Evolutionary conservation across 2,113 vertebrate species (phyloP), one percentile per base, ranked within the genome.

Genomic region (Vidua chalybeata): DNA sequence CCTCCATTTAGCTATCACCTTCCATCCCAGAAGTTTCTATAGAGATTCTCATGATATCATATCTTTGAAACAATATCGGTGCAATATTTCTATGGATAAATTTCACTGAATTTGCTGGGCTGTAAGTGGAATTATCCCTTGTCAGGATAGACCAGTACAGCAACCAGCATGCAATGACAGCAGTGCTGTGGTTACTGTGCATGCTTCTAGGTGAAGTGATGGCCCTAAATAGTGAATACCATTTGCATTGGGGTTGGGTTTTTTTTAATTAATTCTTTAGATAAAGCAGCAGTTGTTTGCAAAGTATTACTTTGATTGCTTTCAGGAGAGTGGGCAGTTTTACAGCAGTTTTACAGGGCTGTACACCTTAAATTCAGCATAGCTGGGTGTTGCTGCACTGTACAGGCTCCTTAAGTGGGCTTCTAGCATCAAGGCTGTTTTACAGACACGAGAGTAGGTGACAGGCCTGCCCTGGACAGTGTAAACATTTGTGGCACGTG

Each of bases 401-500:
- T 10, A 4, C 6, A 13, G n/a, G 24, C 52, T 67, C 30, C n/a
- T 31, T 72, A n/a, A 7, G 10, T 21, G 59, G 63, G 48, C 7
- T 69, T 7, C 11, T 41, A 43, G 17, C 3, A 10, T 35, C 18
- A 10, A 3, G 7, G 24, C 14, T 8, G 16, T 46, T 81, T 71
- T 37, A 45, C 26, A 67, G 43, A 20, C 5, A 6, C 0, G 0
- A 30, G 33, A 56, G 16, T 6, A 75, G n/a, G 26, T 94, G 76
- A 67, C 54, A 73, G 0, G 80, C 41, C 31, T 80, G 49, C 54
- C 54, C 71, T 45, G 64, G 43, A 13, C 48, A 59, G 6, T 5
- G 16, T 43, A 24, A 77, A 21, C 2, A 2, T 1, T 3, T 7
- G 12, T 23, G 56, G 11, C 19, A 3, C 0, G 0, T 30, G 33